These are phyloP conservation scores for Merluccius polli DNA, from an alignment of 2,797 vertebrate genomes.

Conservation along the genomic window DNA sequence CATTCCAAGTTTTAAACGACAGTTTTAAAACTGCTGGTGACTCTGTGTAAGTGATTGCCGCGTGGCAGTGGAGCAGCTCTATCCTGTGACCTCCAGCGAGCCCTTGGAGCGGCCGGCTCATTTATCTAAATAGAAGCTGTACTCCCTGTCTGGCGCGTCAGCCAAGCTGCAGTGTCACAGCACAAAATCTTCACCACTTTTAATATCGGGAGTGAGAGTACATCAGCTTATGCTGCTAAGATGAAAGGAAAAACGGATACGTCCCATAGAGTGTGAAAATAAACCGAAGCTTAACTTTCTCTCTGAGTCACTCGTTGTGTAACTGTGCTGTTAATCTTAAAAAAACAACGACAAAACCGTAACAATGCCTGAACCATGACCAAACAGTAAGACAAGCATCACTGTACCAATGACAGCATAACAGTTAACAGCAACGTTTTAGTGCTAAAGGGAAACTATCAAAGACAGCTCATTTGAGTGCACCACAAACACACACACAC, in stretches of 20 bases:
- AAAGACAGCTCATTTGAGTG: conserved; percentile 40
- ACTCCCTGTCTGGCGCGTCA: conserved; percentile 12
- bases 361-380: neutral
- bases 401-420: neutral
- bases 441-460: conserved; percentile 20
- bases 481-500: conserved; percentile 15
- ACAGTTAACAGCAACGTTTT: neutral
- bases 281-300: neutral
- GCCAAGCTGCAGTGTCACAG: conserved; percentile 5
- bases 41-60: neutral
- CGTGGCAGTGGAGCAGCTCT: neutral
- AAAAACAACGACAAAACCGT: too few species aligned
- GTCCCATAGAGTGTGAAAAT: neutral
- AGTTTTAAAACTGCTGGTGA: neutral
- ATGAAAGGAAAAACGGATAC: conserved; percentile 23
- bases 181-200: neutral
- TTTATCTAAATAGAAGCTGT: conserved; percentile 19
- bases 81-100: conserved; percentile 26
- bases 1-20: neutral
- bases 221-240: conserved; percentile 12
- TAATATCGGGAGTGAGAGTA: conserved; percentile 7
- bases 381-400: neutral
- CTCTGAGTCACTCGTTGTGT: neutral
- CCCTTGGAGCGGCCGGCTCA: conserved; percentile 16
- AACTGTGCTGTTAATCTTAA: too few species aligned